These are phyloP conservation scores for Neodiprion fabricii DNA, from an alignment of 1,140 invertebrate species.

Conservation along the genomic window DNA sequence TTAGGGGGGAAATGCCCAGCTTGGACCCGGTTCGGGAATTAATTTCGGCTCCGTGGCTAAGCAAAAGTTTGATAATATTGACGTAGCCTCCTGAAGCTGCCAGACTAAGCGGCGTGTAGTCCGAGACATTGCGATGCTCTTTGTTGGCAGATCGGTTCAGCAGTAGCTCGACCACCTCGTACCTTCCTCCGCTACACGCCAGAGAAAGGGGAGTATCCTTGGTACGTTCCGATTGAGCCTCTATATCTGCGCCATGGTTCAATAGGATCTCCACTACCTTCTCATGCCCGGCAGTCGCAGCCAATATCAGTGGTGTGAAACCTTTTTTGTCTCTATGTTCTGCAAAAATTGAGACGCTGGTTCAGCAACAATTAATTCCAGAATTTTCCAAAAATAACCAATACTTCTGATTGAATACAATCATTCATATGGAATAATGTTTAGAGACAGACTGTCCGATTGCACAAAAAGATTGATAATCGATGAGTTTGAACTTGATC, in stretches of 20 bases:
- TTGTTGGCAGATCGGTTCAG: conserved; percentile 91
- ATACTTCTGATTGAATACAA: too few species aligned
- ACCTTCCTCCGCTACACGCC: conserved; percentile 96
- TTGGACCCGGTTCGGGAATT: conserved; percentile 98
- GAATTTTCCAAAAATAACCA: too few species aligned
- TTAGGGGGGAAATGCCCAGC: conserved; percentile 96
- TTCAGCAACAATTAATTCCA: background rate
- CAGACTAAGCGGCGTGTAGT: conserved; percentile 97
- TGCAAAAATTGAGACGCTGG: conserved; percentile 40
- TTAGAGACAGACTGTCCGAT: too few species aligned
- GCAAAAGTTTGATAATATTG: conserved; percentile 95
- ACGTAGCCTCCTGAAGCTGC: conserved; percentile 98
- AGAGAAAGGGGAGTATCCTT: conserved; percentile 98
- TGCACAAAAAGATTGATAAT: too few species aligned
- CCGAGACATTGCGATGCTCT: conserved; percentile 98
- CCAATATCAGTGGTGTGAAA: conserved; percentile 96
- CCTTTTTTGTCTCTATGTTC: conserved; percentile 99
- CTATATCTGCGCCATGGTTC: conserved; percentile 92
- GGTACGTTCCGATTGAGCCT: conserved; percentile 97
- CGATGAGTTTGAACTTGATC: too few species aligned
- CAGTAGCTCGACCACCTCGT: conserved; percentile 96
- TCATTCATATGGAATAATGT: too few species aligned
- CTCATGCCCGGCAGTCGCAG: conserved; percentile 96
- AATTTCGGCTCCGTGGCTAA: conserved; percentile 94
- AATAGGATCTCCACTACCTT: conserved; percentile 94